A percentile compares a stretch with the other conserved stretches of the same genome.
Evolutionary conservation across 2,888 invertebrate species (phyloP).

Genomic region (Trisateles emortualis): DNA sequence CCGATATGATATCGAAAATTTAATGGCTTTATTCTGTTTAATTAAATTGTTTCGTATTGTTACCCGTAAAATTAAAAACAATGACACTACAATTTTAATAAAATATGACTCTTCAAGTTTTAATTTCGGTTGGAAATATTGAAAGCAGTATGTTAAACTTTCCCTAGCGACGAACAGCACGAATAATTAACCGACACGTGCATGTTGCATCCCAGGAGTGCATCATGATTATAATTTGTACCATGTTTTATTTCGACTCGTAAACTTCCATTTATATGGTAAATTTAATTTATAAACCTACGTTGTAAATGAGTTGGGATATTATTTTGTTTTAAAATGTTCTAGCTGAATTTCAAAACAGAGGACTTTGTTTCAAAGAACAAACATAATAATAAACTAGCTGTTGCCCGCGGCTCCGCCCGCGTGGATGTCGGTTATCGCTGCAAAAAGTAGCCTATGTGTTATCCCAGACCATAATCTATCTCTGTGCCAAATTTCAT

Average conservation of each 20-base stretch:
- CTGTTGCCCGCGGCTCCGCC: too few relatives aligned
- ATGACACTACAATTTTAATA: conserved; percentile 9
- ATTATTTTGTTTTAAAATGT: conserved; percentile 17
- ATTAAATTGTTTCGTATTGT: background rate
- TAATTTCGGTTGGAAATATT: conserved; percentile 21
- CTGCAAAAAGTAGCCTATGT: too few relatives aligned
- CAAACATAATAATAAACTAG: background rate
- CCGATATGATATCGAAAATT: background rate
- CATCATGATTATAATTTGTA: conserved; percentile 36
- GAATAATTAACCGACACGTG: conserved; percentile 31
- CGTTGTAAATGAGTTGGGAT: conserved; percentile 27
- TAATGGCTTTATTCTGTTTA: background rate
- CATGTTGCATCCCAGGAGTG: conserved; percentile 36
- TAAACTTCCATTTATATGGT: conserved; percentile 29
- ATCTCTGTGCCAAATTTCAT: too few relatives aligned
- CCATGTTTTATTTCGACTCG: conserved; percentile 23
- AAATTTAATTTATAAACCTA: conserved; percentile 33
- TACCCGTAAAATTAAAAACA: conserved; percentile 13
- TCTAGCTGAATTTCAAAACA: background rate
- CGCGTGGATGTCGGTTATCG: too few relatives aligned
- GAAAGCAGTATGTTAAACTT: conserved; percentile 31
- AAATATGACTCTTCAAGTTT: conserved; percentile 9
- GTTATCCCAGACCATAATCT: too few relatives aligned
- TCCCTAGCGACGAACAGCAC: conserved; percentile 17
- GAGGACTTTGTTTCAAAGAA: background rate